phyloP scores from a whole-genome alignment of 2,113 vertebrate genomes.

The Podocnemis expansa region DNA sequence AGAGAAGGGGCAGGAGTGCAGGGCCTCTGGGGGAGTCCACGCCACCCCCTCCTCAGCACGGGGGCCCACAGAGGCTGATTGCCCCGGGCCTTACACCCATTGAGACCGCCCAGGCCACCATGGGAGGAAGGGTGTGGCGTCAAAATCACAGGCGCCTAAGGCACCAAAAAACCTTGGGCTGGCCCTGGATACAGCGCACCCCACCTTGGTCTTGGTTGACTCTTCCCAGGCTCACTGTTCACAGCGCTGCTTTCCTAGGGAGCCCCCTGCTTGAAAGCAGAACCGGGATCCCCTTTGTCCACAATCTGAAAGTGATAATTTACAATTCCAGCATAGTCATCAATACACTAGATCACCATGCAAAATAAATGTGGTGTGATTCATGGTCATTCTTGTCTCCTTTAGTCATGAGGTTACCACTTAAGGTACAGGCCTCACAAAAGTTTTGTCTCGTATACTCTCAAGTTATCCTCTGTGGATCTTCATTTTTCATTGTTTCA shows the following conservation, averaged over 20 bases:
- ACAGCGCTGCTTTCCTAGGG: background rate
- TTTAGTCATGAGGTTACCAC: background rate
- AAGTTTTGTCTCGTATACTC: background rate
- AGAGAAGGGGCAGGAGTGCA: too few relatives aligned
- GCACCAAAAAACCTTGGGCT: too few relatives aligned
- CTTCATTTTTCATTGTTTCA: background rate
- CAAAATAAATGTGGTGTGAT: background rate
- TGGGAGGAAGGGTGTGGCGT: too few relatives aligned
- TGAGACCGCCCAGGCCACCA: too few relatives aligned
- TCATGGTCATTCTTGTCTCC: background rate
- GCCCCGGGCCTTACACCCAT: too few relatives aligned
- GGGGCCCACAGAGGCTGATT: too few relatives aligned
- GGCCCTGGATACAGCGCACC: too few relatives aligned
- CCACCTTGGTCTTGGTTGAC: background rate
- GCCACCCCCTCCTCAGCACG: too few relatives aligned
- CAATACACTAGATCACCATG: background rate
- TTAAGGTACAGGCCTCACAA: background rate
- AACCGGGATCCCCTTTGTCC: background rate
- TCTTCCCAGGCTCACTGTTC: background rate
- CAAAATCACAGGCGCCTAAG: too few relatives aligned
- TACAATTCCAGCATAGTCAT: background rate
- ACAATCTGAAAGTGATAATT: background rate
- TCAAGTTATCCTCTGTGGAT: background rate
- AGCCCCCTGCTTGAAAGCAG: background rate
- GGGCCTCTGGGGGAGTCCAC: too few relatives aligned